Evolutionary conservation across 2,113 vertebrate genomes (phyloP), one percentile per base, ranked within the genome.

Genomic region (Phocoena sinus): DNA sequence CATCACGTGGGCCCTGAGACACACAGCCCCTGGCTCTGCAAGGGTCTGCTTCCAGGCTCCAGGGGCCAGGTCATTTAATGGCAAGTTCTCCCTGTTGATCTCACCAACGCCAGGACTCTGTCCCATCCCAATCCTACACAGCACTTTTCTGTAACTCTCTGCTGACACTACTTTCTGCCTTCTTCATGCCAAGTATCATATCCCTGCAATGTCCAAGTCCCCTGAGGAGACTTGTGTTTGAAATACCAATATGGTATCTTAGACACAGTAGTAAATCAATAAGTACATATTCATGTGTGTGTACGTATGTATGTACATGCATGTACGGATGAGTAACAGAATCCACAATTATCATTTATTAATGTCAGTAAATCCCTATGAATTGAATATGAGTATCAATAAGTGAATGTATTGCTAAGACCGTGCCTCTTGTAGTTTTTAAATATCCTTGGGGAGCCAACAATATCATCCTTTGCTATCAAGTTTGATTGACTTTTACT

Each of bases 21-120:
- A 18, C 58, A 21, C 23, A 8, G 28, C 8, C 58, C 23, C 1
- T 0, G 13, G 36, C 21, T 14, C 31, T 2, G 0, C 0, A 21
- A 67, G 17, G 25, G 10, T 67, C 70, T n/a, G 14, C 18, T 23
- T n/a, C 60, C 53, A 53, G 31, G 28, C 26, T 23, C 10, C 1
- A 41, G 28, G 58, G 1, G 2, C 2, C 1, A 0, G 9, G 8
- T 33, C 4, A 10, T 1, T 28, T 8, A 53, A 68, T 1, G 18
- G 28, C 58, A 67, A 18, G 9, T 41, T 83, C 41, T 15, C 26
- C 18, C 4, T 58, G 56, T 58, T 63, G 15, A 47, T 80, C 56
- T 77, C 47, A 31, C 26, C 17, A 60, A 28, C 1, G 28, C 28
- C 31, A 44, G 17, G 11, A n/a, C 67, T 44, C 70, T 95, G 20